Evolutionary conservation across 2,888 invertebrate genomes (phyloP), one percentile per base, ranked within the genome.

Genomic region (Lycocerus yunnanus): DNA sequence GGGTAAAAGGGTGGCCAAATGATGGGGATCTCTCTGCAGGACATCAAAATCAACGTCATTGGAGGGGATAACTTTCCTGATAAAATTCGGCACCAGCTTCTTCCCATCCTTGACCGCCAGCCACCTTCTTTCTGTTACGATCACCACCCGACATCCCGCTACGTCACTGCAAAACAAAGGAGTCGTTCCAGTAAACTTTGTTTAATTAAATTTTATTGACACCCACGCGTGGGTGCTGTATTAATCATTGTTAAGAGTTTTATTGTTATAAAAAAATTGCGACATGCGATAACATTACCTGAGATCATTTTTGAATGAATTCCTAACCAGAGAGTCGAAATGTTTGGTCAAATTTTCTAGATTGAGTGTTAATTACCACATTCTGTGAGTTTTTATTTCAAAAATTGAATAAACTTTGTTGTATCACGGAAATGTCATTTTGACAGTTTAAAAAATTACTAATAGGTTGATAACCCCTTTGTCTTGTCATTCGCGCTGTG

Each of bases 71-170:
- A 80, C 93, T 90, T 86, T 95, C 95, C 86, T 95, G 95, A 87
- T 95, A 95, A 88, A 95, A 95, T 88, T 95, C 95, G 1, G 91
- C 92, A 0, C 94, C 94, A 4, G 95, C 95, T 83, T 95, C 94
- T 88, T 95, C 95, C 95, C 95, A 95, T 13, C 94, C 92, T 82
- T 91, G 90, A 3, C 89, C 89, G 78, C 88, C 88, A 74, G 89
- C 89, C 59, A 87, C 85, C 76, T 86, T 87, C 77, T 89, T 89
- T 72, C 89, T 88, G 79, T 91, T 91, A 79, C 89, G 89, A 73
- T 89, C 88, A 63, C 91, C 91, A 2, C 91, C 91, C 59, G 91
- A 91, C 91, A 91, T 91, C 74, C 77, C 72, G 18, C 15, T 66
- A 66, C 66, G 15, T 15, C 13, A 21, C 24, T 66, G 11, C 0